Evolutionary conservation across 1,140 invertebrate species (phyloP), one percentile per base, ranked within the genome.

Genomic region (Aphelenchoides fujianensis): DNA sequence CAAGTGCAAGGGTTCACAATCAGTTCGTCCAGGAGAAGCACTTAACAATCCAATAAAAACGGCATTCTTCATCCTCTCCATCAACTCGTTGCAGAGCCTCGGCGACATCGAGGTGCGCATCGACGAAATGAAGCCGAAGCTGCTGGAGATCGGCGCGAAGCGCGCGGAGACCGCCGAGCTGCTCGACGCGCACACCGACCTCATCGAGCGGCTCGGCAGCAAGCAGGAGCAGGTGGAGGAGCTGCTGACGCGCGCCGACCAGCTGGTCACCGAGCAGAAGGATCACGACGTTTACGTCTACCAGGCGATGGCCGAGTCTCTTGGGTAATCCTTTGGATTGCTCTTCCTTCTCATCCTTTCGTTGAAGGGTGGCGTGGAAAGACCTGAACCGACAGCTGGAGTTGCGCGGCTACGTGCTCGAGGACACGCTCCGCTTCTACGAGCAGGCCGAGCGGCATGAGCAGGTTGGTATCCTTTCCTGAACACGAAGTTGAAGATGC

Each of bases 151-250:
- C 52, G 93, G 92, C 72, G 85, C 88, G 71, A 91, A 89, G 68
- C 85, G 92, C 36, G 88, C 90, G 62, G 91, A 93, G 84, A 91
- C 92, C 3, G 85, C 88, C 62, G 88, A 90, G 72, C 86, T 93
- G 62, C 89, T 90, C 73, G 87, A 88, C 67, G 89, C 91, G 68
- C 93, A 95, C 85, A 89, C 92, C 82, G 91, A 93, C 85, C 90
- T 94, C 41, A 88, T 94, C 31, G 86, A 88, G 63, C 91, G 93
- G 86, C n/a, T 87, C 95, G 76, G 90, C 92, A 90, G 89, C 77
- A 92, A 95, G 86, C 92, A 94, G 84, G 91, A 90, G 82, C 92
- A 93, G 57, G 92, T 95, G 72, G 91, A 92, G 79, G 92, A 94
- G 85, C 88, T 95, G 64, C 88, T 94, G 55, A 88, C 90, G 41